Evolutionary conservation across 2,797 vertebrate species (phyloP), one percentile per base, ranked within the genome.

Genomic region (Oreochromis grahami): DNA sequence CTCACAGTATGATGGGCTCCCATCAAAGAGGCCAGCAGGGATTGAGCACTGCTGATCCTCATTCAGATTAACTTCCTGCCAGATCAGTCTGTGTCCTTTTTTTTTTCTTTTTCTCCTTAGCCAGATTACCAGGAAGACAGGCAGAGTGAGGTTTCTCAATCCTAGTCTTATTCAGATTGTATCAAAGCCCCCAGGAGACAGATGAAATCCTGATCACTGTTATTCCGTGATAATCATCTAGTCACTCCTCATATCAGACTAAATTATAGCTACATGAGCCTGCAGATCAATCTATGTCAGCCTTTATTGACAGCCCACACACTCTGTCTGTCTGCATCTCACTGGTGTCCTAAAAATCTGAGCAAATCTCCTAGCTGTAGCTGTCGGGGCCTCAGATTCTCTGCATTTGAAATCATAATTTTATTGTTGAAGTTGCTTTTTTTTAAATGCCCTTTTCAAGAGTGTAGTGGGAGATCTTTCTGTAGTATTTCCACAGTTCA

Each of bases 201-300:
- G 93, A 95, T 95, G 89, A 94, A 95, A 93, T 94, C 92, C 92
- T 85, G 93, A 94, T 94, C 92, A 83, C 91, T 92, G 91, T 87
- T 93, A 87, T 93, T 93, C 85, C 87, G 83, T 90, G 87, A 92
- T 94, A 94, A 94, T 94, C 93, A 94, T 94, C 90, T 78, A 79
- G 89, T 93, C 90, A 87, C 86, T 89, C 80, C 83, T 80, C 89
- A 51, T 94, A 95, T 95, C 94, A 78, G 83, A 77, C 88, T 93
- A 89, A 93, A 93, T 90, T 88, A 90, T 1, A 26, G 84, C 86
- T 85, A 90, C 90, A 92, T 83, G 79, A 90, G 89, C 90, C 89
- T 78, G 83, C 76, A 93, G 86, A 91, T 95, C 93, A 94, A 92
- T 94, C 90, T 94, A 92, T 91, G 91, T 92, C 92, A 84, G 87